phyloP scores from a whole-genome alignment of 2,113 vertebrate genomes.

The Zonotrichia leucophrys region DNA sequence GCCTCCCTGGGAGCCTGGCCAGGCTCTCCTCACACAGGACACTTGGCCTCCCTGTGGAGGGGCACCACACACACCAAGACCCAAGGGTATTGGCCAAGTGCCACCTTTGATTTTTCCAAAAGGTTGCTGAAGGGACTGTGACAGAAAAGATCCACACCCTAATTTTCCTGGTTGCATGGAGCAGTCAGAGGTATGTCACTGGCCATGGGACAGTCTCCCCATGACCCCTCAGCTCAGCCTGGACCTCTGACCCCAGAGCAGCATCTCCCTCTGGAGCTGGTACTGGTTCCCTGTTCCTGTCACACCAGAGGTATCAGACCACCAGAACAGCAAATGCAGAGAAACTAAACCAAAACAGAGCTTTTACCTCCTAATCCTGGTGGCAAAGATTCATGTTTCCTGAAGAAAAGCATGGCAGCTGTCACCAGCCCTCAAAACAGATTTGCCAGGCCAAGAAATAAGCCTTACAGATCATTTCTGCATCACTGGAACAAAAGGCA shows the following conservation, averaged over 20 bases:
- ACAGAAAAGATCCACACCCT: not conserved
- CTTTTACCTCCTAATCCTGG: slow-evolving; percentile 1
- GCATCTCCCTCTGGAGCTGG: not conserved
- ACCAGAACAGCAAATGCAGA: not conserved
- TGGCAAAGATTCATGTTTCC: slow-evolving; percentile 28
- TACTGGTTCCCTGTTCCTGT: fast-evolving
- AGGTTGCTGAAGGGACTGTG: not conserved
- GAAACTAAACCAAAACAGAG: slow-evolving; percentile 17
- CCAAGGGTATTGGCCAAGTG: fast-evolving
- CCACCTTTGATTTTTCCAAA: not conserved
- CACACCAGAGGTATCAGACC: not conserved
- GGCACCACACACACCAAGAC: fast-evolving
- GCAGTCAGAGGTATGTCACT: not conserved
- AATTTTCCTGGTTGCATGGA: not conserved
- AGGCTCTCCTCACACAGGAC: not conserved
- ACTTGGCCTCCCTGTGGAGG: not conserved
- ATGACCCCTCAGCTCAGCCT: not conserved
- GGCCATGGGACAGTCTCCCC: not conserved
- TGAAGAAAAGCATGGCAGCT: slow-evolving; percentile 36
- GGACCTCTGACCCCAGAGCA: not conserved
- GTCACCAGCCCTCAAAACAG: slow-evolving; percentile 12
- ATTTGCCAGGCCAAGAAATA: slow-evolving; percentile 18
- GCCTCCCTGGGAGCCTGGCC: not conserved
- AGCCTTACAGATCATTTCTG: not conserved
- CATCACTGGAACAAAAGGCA: not conserved